Base-by-base conservation (phyloP, 2,888 invertebrate species). In the Ditula angustiorana region DNA sequence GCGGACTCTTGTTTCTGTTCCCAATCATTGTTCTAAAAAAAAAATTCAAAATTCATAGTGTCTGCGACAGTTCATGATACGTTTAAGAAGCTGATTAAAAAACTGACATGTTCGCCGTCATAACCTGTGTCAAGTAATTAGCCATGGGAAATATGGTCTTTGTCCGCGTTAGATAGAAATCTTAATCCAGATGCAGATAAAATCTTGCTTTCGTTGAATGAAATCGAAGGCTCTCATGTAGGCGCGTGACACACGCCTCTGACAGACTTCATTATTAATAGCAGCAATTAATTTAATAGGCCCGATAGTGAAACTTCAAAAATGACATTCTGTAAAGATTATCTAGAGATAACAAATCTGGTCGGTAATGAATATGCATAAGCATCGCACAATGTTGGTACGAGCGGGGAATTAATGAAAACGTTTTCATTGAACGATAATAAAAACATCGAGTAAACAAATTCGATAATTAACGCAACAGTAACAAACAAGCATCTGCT, bases 401-500 rank as follows among this genome's bases (percentile, higher is more conserved):
- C 26, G 35, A 49, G 37, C 37, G 50, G 21, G 52, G 41, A 57
- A 58, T 63, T 61, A 71, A 78, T 70, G 70, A 71, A 74, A 72
- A 75, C 69, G 71, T 72, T 70, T 78, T 77, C 75, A 81, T 81
- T 73, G 73, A 77, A 76, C 76, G 77, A 79, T 75, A 77, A 76
- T 70, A 80, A 80, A 84, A 80, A 77, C 64, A 59, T 75, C 72
- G 72, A 71, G 80, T 81, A 85, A 83, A 88, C 86, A 86, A 81
- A 84, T 84, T 77, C 75, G 79, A 83, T 85, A 88, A 90, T 88
- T 85, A 88, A 85, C 82, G 81, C 71, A 83, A 85, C 78, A 86
- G 86, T 84, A 85, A 87, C 88, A 87, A 86, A 84, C 83, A 79
- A 57, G 76, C 87, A 86, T 85, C 82, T 85, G 85, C 79, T 78